phyloP scores from a whole-genome alignment of 2,888 invertebrate genomes.

The Drosophila pseudotalamancana region DNA sequence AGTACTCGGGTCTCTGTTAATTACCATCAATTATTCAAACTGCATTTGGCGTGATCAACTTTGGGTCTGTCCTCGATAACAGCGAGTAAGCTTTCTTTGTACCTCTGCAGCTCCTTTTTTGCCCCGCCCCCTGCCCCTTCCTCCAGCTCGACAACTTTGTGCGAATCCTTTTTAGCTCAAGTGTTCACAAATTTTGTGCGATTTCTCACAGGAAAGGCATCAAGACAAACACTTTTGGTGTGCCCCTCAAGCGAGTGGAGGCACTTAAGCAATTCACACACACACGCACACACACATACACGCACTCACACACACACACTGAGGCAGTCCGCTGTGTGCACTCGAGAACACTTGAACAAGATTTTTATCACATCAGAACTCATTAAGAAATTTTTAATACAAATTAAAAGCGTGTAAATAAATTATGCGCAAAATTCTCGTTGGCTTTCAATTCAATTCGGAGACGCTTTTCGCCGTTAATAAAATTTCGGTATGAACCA shows the following conservation, averaged over 20 bases:
- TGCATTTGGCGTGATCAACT: slow-evolving; percentile 84
- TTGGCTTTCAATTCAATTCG: slow-evolving; percentile 45
- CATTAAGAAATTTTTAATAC: slow-evolving; percentile 73
- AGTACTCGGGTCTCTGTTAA: slow-evolving; percentile 73
- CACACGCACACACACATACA: slow-evolving; percentile 18
- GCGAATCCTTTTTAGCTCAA: slow-evolving; percentile 16
- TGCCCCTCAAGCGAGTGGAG: slow-evolving; percentile 40
- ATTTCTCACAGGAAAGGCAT: slow-evolving; percentile 84
- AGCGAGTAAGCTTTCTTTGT: slow-evolving; percentile 40
- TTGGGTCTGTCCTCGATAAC: slow-evolving; percentile 79
- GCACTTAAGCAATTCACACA: slow-evolving; percentile 55
- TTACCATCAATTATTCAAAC: slow-evolving; percentile 84
- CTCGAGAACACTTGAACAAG: slow-evolving; percentile 48
- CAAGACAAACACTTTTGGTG: slow-evolving; percentile 83
- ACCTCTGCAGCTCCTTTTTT: too few relatives aligned
- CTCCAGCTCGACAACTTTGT: too few relatives aligned
- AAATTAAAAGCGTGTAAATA: slow-evolving; percentile 77
- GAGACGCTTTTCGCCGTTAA: background rate
- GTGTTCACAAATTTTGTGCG: slow-evolving; percentile 76
- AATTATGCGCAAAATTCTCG: slow-evolving; percentile 62
- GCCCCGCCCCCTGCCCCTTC: too few relatives aligned
- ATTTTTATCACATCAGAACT: slow-evolving; percentile 70
- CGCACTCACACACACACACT: background rate
- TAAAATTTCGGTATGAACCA: too few relatives aligned
- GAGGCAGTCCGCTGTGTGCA: slow-evolving; percentile 26